Conservation (phyloP, 2,888 invertebrate genomes). For the Mimas tiliae region DNA sequence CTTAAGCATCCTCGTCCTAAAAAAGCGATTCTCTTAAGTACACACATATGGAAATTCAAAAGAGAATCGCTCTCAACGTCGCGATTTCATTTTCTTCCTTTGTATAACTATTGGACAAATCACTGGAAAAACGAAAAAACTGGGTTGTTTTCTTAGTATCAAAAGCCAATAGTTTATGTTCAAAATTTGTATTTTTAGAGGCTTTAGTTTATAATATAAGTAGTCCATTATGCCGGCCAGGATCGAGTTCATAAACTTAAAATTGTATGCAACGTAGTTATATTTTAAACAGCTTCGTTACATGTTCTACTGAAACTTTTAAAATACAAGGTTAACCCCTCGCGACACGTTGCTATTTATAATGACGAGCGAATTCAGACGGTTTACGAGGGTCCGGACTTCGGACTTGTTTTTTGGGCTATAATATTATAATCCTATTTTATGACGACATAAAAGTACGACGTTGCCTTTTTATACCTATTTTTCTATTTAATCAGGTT, state of each 20-base stretch:
- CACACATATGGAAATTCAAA: conserved; percentile 28
- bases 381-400: conserved; percentile 34
- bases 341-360: conserved; percentile 16
- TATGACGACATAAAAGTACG: conserved; percentile 37
- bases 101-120: neutral
- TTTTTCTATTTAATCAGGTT: conserved; percentile 25
- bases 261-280: too few relatives aligned
- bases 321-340: conserved; percentile 3
- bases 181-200: neutral
- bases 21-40: conserved; percentile 25
- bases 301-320: neutral
- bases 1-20: conserved; percentile 29
- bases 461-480: conserved; percentile 15
- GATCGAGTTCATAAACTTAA: too few relatives aligned
- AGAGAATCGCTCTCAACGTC: conserved; percentile 14
- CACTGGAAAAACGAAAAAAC: neutral
- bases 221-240: too few relatives aligned
- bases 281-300: too few relatives aligned
- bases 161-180: too few relatives aligned
- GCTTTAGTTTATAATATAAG: too few relatives aligned
- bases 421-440: conserved; percentile 30
- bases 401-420: conserved; percentile 31
- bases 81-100: conserved; percentile 25
- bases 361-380: conserved; percentile 10
- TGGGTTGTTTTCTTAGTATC: conserved; percentile 18